phyloP scores from a whole-genome alignment of 2,113 vertebrate genomes.

The Lepisosteus osseus region DNA sequence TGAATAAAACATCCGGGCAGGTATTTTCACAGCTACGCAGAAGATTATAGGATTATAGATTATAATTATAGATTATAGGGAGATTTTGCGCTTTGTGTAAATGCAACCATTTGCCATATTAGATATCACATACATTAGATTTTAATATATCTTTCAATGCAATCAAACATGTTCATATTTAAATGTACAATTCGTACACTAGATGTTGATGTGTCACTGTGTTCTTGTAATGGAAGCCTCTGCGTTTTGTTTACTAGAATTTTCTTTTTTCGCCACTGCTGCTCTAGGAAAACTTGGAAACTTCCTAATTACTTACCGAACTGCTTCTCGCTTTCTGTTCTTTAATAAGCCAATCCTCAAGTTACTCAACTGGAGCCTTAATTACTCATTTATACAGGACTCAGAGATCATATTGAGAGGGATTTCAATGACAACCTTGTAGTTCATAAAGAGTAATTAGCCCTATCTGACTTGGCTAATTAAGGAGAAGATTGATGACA shows the following conservation, averaged over 20 bases:
- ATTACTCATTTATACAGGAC: conserved; percentile 40
- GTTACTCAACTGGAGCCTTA: conserved; percentile 37
- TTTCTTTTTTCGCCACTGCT: background rate
- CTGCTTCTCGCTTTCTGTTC: background rate
- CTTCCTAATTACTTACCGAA: conserved; percentile 8
- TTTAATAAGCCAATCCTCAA: conserved; percentile 39
- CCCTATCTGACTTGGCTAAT: conserved; percentile 49
- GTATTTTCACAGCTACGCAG: too few species aligned
- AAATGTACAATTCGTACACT: too few species aligned
- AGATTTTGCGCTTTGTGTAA: too few species aligned
- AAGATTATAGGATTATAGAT: too few species aligned
- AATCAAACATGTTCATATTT: background rate
- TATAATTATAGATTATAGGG: too few species aligned
- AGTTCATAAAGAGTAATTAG: conserved; percentile 60
- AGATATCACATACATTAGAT: too few species aligned
- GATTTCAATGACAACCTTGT: conserved; percentile 44
- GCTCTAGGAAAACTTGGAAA: background rate
- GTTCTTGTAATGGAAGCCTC: too few species aligned
- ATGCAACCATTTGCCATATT: too few species aligned
- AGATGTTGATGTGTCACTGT: too few species aligned
- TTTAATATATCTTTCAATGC: background rate
- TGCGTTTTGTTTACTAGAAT: background rate
- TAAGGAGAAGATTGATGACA: conserved; percentile 47
- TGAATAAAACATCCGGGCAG: too few species aligned
- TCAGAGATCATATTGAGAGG: conserved; percentile 35